Evolutionary conservation across 2,888 invertebrate species (phyloP), one percentile per base, ranked within the genome.

Genomic region (Epinotia brunnichana): DNA sequence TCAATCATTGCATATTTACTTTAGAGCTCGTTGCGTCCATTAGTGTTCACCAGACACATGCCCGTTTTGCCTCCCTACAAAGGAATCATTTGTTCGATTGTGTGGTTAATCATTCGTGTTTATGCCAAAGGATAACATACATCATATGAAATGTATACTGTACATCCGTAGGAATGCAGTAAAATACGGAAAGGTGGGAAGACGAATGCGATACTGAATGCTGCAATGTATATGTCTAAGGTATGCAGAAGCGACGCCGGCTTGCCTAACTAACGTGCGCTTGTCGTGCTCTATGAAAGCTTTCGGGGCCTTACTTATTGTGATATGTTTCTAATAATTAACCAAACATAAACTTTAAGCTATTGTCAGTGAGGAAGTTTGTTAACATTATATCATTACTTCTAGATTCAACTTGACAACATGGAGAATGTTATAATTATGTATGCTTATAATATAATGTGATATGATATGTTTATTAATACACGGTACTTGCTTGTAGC

Each of bases 211-310:
- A 94, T 96, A 88, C 93, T 94, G 90, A 94, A 94, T 90, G 95
- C 95, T 81, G 95, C 95, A 80, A 89, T 94, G 87, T 95, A 94
- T 93, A 93, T 96, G 87, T 94, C 95, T 87, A 95, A 95, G 95
- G 95, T 95, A 93, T 87, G 91, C 89, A 81, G 81, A 69, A 66
- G 80, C 78, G 79, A 77, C 77, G 76, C 76, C 74, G 70, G 81
- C 80, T 79, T 81, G 62, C 77, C 78, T 81, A 77, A 79, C 76
- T n/a, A 57, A 63, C 51, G 56, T 15, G 35, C 64, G 64, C 64
- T 64, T 73, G 64, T 54, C 54, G 62, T 53, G 44, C 41, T 54
- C 54, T 51, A 48, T 57, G 48, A 17, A 44, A 59, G 69, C 64
- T 63, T 41, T 35, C 39, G 41, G 48, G n/a, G 19, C 15, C 54